These are phyloP conservation scores for Scaptomyza pallida DNA, from an alignment of 1,140 invertebrate genomes.

Conservation along the genomic window DNA sequence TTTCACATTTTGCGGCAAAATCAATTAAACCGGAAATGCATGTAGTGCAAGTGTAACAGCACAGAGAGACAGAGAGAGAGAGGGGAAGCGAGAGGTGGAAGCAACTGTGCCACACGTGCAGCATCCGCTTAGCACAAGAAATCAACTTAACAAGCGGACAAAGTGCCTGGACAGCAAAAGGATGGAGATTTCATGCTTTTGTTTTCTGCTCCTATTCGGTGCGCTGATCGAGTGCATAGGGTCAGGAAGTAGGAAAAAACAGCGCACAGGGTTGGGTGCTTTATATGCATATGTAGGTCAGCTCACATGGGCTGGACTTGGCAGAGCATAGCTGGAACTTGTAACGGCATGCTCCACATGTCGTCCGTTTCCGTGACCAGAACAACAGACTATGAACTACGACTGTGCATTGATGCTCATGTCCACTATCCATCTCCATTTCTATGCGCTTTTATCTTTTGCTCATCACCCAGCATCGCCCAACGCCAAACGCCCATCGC, in stretches of 20 bases:
- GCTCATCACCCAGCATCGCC: background rate
- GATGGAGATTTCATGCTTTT: conserved; percentile 30
- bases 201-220: conserved; percentile 14
- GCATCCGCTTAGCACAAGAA: conserved; percentile 74
- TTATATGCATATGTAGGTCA: conserved; percentile 75
- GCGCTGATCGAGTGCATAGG: conserved; percentile 4
- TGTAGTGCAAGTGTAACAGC: conserved; percentile 48
- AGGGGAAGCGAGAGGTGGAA: conserved; percentile 2
- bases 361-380: conserved; percentile 63
- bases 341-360: conserved; percentile 64
- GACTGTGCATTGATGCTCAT: conserved; percentile 40
- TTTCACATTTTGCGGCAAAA: conserved; percentile 79
- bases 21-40: conserved; percentile 81
- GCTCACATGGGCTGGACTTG: conserved; percentile 30
- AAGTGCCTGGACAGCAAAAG: conserved; percentile 45
- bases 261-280: conserved; percentile 48
- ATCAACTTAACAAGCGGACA: conserved; percentile 75
- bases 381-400: background rate
- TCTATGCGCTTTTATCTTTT: background rate
- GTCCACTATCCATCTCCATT: conserved; percentile 31
- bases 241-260: conserved; percentile 35
- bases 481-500: background rate
- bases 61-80: too few species aligned
- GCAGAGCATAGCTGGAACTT: conserved; percentile 16
- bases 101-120: conserved; percentile 47